A percentile compares a stretch with the other conserved stretches of the same genome.
phyloP scores from a whole-genome alignment of 2,113 vertebrate genomes.

The Atrichornis clamosus region DNA sequence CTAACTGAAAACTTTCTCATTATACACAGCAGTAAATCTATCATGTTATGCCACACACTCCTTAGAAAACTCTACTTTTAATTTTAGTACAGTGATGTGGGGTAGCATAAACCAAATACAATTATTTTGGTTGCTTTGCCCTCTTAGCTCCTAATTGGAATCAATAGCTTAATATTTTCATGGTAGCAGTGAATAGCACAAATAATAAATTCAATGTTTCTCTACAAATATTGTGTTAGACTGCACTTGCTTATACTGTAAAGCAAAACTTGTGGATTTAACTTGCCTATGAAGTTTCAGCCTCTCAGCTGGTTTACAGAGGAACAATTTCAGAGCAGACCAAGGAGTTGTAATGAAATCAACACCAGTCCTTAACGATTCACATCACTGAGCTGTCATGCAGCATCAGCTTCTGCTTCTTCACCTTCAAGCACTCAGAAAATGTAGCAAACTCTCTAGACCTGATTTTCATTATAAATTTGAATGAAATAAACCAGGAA shows the following conservation, averaged over 20 bases:
- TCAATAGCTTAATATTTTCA: neutral
- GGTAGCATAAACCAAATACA: neutral
- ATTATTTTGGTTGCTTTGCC: neutral
- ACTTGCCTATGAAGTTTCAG: neutral
- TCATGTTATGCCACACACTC: neutral
- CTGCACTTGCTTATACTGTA: neutral
- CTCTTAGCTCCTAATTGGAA: neutral
- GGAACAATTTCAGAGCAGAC: neutral
- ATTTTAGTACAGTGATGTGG: neutral
- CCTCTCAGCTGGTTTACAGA: neutral
- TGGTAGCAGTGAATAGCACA: neutral
- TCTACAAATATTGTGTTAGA: neutral
- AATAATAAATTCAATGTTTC: neutral
- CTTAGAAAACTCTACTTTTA: neutral
- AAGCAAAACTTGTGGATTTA: neutral
- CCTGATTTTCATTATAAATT: neutral
- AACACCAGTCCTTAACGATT: neutral
- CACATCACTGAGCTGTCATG: neutral
- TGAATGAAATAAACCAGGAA: neutral
- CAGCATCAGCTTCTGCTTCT: neutral
- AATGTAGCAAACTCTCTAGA: neutral
- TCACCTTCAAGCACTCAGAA: neutral
- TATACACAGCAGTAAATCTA: neutral
- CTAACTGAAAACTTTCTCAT: neutral
- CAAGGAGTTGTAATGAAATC: neutral